These are phyloP conservation scores for Protaetia brevitarsis DNA, from an alignment of 1,140 invertebrate species.

Conservation along the genomic window DNA sequence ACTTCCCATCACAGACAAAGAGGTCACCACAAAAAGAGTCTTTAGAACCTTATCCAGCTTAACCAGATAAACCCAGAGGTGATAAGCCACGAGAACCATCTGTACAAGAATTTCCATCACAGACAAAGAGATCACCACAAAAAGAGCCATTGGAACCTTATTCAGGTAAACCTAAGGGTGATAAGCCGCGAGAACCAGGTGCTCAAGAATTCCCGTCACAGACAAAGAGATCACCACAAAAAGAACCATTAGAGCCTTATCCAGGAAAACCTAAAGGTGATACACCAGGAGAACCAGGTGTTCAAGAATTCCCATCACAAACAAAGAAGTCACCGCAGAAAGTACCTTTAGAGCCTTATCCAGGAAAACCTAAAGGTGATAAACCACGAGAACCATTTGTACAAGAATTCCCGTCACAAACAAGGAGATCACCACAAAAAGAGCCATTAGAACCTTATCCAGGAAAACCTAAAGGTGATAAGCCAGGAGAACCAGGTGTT, in stretches of 20 bases:
- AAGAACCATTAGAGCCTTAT: conserved; percentile 20
- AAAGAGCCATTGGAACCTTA: conserved; percentile 29
- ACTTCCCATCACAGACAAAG: conserved; percentile 37
- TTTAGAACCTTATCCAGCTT: conserved; percentile 32
- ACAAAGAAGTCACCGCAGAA: not conserved
- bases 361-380: not conserved
- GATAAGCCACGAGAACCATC: conserved; percentile 8
- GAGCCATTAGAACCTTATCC: conserved; percentile 33
- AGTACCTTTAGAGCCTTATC: not conserved
- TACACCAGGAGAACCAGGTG: conserved; percentile 4
- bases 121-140: conserved; percentile 32
- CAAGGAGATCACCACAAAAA: conserved; percentile 35
- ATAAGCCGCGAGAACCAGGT: conserved; percentile 5
- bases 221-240: conserved; percentile 31
- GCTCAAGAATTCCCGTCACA: conserved; percentile 31
- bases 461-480: conserved; percentile 28
- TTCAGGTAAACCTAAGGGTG: conserved; percentile 27
- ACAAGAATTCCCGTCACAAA: conserved; percentile 35
- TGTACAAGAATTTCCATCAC: conserved; percentile 29
- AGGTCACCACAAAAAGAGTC: conserved; percentile 36
- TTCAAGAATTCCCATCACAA: conserved; percentile 32
- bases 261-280: not conserved
- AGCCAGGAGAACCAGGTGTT: conserved; percentile 7
- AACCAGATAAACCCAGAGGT: conserved; percentile 31
- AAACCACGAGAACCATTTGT: conserved; percentile 18